Evolutionary conservation across 2,797 vertebrate genomes (phyloP).

Genomic region (Acrossocheilus fasciatus): DNA sequence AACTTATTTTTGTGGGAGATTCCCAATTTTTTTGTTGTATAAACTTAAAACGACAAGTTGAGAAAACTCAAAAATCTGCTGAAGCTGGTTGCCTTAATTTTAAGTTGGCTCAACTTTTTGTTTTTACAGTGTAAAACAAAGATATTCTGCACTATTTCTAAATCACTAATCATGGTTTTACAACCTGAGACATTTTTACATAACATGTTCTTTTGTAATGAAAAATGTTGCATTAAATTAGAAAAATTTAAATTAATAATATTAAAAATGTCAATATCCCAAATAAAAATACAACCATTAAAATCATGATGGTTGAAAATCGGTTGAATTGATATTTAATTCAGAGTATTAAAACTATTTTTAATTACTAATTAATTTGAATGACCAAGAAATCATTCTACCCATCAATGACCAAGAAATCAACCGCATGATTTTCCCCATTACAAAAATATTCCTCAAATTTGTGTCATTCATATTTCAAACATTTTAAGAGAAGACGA

Average conservation of each 20-base stretch:
- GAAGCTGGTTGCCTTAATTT: too few species aligned
- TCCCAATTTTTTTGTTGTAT: too few species aligned
- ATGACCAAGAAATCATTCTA: background rate
- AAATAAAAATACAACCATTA: background rate
- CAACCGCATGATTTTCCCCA: background rate
- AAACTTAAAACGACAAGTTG: too few species aligned
- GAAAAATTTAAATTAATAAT: background rate
- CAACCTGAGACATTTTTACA: background rate
- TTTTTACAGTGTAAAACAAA: background rate
- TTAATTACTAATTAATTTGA: background rate
- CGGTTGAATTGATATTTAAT: background rate
- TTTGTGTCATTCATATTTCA: background rate
- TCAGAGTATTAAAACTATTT: background rate
- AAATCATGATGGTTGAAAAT: background rate
- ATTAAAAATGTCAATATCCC: background rate
- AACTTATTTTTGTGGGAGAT: too few species aligned
- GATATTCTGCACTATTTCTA: background rate
- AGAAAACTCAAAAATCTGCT: too few species aligned
- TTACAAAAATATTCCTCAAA: background rate
- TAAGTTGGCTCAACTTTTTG: too few species aligned
- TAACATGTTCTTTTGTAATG: background rate
- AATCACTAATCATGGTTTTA: background rate
- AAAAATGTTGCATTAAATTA: background rate
- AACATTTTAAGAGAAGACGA: background rate
- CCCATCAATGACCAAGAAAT: background rate